Evolutionary conservation across 2,113 vertebrate species (phyloP), one percentile per base, ranked within the genome.

Genomic region (Actenoides hombroni): DNA sequence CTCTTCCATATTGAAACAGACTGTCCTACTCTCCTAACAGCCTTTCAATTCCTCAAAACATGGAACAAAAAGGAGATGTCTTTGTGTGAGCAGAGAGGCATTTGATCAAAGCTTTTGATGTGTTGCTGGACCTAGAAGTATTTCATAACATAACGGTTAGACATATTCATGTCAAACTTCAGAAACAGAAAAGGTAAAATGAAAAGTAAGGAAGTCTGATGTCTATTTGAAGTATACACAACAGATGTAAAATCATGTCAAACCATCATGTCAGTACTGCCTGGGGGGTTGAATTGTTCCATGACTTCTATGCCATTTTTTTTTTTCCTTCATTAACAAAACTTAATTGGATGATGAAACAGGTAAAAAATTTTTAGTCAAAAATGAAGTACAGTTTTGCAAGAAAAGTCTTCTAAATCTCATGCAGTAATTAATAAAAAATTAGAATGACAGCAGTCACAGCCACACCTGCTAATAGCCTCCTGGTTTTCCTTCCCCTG

Each of bases 101-200:
- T 86, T 93, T 95, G 73, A 90, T 93, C 76, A 95, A 90, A 88
- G 64, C 33, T 68, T 84, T 96, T 81, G 51, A 81, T 29, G 68
- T 60, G 56, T 81, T 81, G 29, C 76, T 88, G 83, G 92, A 86
- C 85, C 51, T 8, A 46, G 56, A 94, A 89, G 9, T 81, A 74
- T 65, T 94, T 86, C 16, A 46, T 80, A 88, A 86, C 29, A 31
- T 48, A 79, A 23, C 7, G 5, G 79, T 79, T 92, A 86, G 65
- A 76, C 13, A 31, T 80, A 83, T 73, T 86, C 19, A 57, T 69
- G 56, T 81, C 73, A 86, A 90, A 61, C 26, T 79, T 96, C 64
- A 88, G 82, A 88, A 75, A 77, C 74, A 16, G 49, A 82, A 93
- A 94, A 78, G 29, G 60, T 74, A 78, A 94, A 92, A 86, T 67